phyloP scores from a whole-genome alignment of 92 coral and sea anemone species.

The Zoanthus gigantus region DNA sequence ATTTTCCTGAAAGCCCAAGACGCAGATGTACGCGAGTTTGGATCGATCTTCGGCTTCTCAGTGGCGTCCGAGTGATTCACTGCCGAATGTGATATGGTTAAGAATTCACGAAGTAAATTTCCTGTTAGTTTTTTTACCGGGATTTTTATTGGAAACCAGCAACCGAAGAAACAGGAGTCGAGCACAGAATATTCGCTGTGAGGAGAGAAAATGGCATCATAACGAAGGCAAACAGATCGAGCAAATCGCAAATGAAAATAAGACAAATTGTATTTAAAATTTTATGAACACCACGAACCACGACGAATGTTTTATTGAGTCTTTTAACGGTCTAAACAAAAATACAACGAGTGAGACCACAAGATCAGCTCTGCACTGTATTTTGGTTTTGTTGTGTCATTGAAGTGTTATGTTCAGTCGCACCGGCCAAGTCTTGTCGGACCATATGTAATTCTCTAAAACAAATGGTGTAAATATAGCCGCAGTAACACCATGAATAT shows the following conservation, averaged over 20 bases:
- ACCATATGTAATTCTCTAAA: conserved; percentile 26
- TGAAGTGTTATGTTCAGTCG: conserved; percentile 17
- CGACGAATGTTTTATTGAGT: neutral
- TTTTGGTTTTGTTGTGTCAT: conserved; percentile 2
- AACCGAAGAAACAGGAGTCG: conserved; percentile 23
- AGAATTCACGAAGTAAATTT: neutral
- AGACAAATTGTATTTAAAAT: conserved; percentile 24
- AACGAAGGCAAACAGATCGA: conserved; percentile 17
- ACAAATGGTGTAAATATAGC: conserved; percentile 66
- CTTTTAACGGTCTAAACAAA: neutral
- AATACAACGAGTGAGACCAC: neutral
- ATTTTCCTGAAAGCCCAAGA: conserved; percentile 1
- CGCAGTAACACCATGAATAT: conserved; percentile 53
- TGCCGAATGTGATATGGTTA: conserved; percentile 28
- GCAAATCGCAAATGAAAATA: conserved; percentile 1
- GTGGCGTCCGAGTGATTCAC: conserved; percentile 22
- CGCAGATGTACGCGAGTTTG: neutral
- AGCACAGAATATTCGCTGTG: neutral
- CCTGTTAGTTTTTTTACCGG: conserved; percentile 1
- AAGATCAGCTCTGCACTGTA: neutral
- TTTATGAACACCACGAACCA: neutral
- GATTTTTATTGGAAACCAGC: neutral
- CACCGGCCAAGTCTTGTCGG: conserved; percentile 27
- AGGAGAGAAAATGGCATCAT: neutral
- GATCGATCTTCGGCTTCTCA: conserved; percentile 21